phyloP scores from a whole-genome alignment of 1,140 invertebrate species.

The Lasaia peninsularis region DNA sequence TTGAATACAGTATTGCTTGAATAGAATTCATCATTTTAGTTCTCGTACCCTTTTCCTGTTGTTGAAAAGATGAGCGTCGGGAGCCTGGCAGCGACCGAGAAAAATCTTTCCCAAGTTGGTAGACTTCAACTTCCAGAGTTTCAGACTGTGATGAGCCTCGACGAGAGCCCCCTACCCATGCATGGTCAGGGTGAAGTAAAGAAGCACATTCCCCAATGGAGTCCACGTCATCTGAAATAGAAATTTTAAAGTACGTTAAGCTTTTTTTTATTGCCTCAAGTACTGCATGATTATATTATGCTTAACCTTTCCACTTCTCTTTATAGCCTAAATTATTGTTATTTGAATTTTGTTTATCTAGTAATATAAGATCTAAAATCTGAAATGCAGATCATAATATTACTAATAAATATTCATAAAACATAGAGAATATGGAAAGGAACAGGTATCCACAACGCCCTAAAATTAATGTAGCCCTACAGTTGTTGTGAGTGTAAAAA shows the following conservation, averaged over 20 bases:
- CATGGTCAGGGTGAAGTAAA: slow-evolving; percentile 89
- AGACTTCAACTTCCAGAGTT: slow-evolving; percentile 89
- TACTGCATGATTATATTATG: too few relatives aligned
- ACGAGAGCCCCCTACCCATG: slow-evolving; percentile 85
- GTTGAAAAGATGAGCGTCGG: slow-evolving; percentile 89
- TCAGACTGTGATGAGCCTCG: slow-evolving; percentile 91
- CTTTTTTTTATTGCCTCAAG: not conserved
- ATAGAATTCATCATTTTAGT: not conserved
- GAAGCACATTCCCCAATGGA: slow-evolving; percentile 84
- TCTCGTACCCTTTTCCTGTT: slow-evolving; percentile 74
- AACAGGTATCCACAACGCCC: too few relatives aligned
- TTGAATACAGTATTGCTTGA: not conserved
- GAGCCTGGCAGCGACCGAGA: slow-evolving; percentile 90
- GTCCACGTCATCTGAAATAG: slow-evolving; percentile 80
- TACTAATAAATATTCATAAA: too few relatives aligned
- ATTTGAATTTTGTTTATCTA: too few relatives aligned
- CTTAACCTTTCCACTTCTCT: too few relatives aligned
- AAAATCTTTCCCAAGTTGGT: slow-evolving; percentile 90
- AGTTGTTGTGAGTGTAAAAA: too few relatives aligned
- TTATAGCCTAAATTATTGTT: too few relatives aligned
- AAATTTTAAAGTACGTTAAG: not conserved
- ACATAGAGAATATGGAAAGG: too few relatives aligned
- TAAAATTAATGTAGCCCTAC: too few relatives aligned
- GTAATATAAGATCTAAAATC: too few relatives aligned
- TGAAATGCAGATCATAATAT: too few relatives aligned